Evolutionary conservation across 2,888 invertebrate species (phyloP), one percentile per base, ranked within the genome.

Genomic region (Pachliopta kotzebuea): DNA sequence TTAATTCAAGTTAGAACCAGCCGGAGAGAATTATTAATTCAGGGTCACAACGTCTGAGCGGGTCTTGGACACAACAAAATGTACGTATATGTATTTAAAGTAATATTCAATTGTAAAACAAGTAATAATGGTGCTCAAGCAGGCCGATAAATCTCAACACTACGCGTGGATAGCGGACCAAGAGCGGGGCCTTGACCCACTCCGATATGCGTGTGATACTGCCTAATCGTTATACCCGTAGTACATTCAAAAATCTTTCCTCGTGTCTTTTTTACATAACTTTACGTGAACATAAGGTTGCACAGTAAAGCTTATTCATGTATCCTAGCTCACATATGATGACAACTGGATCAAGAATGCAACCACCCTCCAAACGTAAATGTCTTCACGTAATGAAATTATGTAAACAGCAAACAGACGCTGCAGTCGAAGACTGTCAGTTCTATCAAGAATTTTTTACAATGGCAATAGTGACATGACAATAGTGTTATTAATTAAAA

Each of bases 71-170:
- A 63, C 37, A 63, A 67, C 60, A 63, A 57, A 69, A 66, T 65
- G 68, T 59, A 69, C 57, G 57, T 70, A 61, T 65, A 75, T 80
- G 79, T 80, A 84, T 81, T 81, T 82, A 83, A 80, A 69, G 79
- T 77, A 77, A 79, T 79, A 83, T 85, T 83, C 81, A 84, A 84
- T 85, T 83, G 85, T 85, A 79, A 76, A 78, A 76, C 78, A 76
- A 73, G 70, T 81, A 83, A 84, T 86, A 80, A 81, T 81, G 79
- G 76, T 76, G 77, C 74, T 76, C 76, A 74, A 76, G 74, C 54
- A 24, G 24, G 70, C 78, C 75, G 75, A 88, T 88, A 88, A 87
- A 88, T 88, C 87, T 87, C 72, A 71, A 67, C 42, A 26, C 53
- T 70, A 69, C 74, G 73, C 76, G 76, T 78, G 75, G 78, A 75